Percentiles rank a stretch among this genome's conserved stretches.
phyloP scores from a whole-genome alignment of 2,797 vertebrate genomes.

The Gouania willdenowi region DNA sequence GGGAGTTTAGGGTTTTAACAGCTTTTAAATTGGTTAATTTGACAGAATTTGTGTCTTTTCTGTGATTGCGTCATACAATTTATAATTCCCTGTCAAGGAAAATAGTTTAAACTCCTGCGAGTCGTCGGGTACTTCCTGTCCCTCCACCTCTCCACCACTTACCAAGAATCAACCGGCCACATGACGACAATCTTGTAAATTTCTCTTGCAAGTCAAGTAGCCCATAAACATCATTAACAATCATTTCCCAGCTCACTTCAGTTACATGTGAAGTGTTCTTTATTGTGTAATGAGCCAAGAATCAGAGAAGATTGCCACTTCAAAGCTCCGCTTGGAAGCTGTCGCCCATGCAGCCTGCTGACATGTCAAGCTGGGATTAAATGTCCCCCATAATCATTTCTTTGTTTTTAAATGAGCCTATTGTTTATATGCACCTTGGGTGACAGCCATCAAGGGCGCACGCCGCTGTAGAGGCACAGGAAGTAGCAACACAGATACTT shows the following conservation, averaged over 20 bases:
- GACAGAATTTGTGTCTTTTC: not conserved
- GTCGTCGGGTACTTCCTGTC: slow-evolving; percentile 18
- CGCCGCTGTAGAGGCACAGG: slow-evolving; percentile 27
- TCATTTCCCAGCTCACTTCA: slow-evolving; percentile 68
- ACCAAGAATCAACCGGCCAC: slow-evolving; percentile 46
- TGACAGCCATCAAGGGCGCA: slow-evolving; percentile 62
- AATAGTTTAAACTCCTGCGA: slow-evolving; percentile 8
- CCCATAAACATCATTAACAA: slow-evolving; percentile 72
- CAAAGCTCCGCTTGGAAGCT: slow-evolving; percentile 69
- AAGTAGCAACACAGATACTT: slow-evolving; percentile 37
- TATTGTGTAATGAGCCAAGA: slow-evolving; percentile 77
- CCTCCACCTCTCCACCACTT: slow-evolving; percentile 21
- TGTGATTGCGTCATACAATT: not conserved
- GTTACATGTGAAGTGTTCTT: slow-evolving; percentile 69
- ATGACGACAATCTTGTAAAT: slow-evolving; percentile 56
- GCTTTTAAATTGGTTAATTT: not conserved
- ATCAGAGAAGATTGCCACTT: slow-evolving; percentile 76
- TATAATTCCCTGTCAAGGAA: not conserved
- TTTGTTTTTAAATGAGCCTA: slow-evolving; percentile 75
- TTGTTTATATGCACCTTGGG: slow-evolving; percentile 70
- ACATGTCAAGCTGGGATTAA: slow-evolving; percentile 76
- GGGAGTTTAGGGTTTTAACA: not conserved
- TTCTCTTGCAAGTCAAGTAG: slow-evolving; percentile 50
- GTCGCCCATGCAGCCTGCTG: slow-evolving; percentile 65
- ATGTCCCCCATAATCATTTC: slow-evolving; percentile 69